Base-by-base conservation (phyloP, 2,888 invertebrate species). In the Agonopterix heracliana region DNA sequence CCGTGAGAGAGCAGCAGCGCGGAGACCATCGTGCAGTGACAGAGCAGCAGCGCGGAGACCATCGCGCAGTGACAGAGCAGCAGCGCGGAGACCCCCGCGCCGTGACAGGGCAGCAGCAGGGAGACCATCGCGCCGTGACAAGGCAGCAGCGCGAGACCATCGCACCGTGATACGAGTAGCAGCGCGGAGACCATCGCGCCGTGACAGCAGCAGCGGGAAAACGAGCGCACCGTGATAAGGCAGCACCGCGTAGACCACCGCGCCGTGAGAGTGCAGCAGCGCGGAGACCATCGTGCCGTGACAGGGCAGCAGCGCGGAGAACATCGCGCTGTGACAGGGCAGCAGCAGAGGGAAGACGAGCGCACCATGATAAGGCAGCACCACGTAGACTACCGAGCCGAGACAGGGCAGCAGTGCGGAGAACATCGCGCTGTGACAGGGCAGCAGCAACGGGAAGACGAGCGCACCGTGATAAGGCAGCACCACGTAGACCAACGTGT, bases 121-220 rank as follows among this genome's bases (percentile, higher is more conserved):
- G 9, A 10, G 41, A 11, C 17, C n/a, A 26, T 10, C 14, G 36
- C 45, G 10, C 53, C 9, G 51, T 47, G 41, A 34, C 51, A 10
- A 7, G 43, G 43, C 47, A 48, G 50, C 50, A 45, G 46, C 17
- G 41, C 10, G 12, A 34, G 14, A n/a, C 13, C 36, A 14, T 3
- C 17, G 11, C n/a, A 35, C 13, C 9, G 9, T 8, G 41, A 42
- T 3, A 8, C 10, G 35, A 1, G 14, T 12, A 36, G 38, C 34
- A 34, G 36, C 34, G 8, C 12, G 1, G 34, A 11, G 10, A 26
- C 34, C 5, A 34, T 3, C 45, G 26, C 45, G 41, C 43, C 44
- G 43, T 47, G 49, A 45, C 46, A 17, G 26, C 46, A 53, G 52
- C 50, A 50, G 41, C 12, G 42, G 14, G 13, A 17, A n/a, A 9